A percentile compares a stretch with the other conserved stretches of the same genome.
phyloP scores from a whole-genome alignment of 2,888 invertebrate species.

The Halictus ligatus region DNA sequence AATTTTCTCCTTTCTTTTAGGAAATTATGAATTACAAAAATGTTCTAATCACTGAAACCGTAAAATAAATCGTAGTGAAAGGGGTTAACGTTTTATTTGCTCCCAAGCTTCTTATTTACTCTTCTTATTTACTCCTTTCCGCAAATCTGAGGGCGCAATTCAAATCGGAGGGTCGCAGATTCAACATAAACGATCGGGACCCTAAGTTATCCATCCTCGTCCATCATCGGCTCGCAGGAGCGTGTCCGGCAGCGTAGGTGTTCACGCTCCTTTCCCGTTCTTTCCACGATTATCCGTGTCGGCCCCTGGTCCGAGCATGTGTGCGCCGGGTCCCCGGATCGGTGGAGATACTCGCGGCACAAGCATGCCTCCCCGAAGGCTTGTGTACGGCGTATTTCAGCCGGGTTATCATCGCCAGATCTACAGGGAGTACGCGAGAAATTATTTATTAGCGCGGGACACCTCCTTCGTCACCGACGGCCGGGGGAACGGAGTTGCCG shows the following conservation, averaged over 20 bases:
- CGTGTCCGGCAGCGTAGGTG: slow-evolving; percentile 40
- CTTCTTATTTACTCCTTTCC: no score
- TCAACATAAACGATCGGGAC: not conserved
- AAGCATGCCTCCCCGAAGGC: slow-evolving; percentile 72
- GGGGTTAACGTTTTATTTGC: no score
- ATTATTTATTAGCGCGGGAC: slow-evolving; percentile 84
- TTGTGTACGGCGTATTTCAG: slow-evolving; percentile 81
- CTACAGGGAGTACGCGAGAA: slow-evolving; percentile 83
- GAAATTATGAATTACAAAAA: no score
- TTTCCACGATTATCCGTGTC: slow-evolving; percentile 44
- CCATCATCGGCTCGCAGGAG: slow-evolving; percentile 37
- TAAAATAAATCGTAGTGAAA: no score
- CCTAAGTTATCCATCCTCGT: slow-evolving; percentile 40
- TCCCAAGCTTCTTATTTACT: no score
- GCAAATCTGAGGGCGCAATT: no score
- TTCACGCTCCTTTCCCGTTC: slow-evolving; percentile 35
- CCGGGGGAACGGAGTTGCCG: slow-evolving; percentile 69
- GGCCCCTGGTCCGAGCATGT: not conserved
- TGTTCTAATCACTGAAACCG: no score
- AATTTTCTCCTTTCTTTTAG: no score
- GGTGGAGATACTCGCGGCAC: slow-evolving; percentile 49
- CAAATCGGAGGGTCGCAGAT: not conserved
- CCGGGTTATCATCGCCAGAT: slow-evolving; percentile 84
- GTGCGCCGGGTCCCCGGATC: slow-evolving; percentile 13
- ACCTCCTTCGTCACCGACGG: slow-evolving; percentile 80